A percentile compares a stretch with the other conserved stretches of the same genome.
These are phyloP conservation scores for Morpho achilles DNA, from an alignment of 2,888 invertebrate species.

Conservation along the genomic window DNA sequence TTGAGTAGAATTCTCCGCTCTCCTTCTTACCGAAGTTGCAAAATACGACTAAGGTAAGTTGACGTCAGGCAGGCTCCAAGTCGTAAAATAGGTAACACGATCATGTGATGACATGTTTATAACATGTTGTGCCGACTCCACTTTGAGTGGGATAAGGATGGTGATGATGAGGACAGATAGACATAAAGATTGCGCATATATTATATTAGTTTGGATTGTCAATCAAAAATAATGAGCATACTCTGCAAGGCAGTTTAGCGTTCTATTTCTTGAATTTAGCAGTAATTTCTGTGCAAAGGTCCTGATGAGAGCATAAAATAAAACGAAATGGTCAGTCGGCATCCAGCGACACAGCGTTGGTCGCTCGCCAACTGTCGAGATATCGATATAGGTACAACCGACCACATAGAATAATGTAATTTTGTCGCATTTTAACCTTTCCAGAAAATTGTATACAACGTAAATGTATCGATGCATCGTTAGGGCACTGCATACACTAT, in stretches of 20 bases:
- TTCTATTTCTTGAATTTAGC: slow-evolving; percentile 33
- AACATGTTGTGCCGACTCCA: too few species aligned
- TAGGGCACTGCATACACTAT: slow-evolving; percentile 22
- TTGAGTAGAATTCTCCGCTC: too few species aligned
- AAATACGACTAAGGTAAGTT: too few species aligned
- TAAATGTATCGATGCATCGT: slow-evolving; percentile 21
- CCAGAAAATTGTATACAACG: slow-evolving; percentile 12
- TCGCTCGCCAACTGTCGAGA: slow-evolving; percentile 59
- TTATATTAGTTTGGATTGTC: too few species aligned
- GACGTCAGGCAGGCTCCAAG: too few species aligned
- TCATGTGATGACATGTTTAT: too few species aligned
- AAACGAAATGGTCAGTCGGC: slow-evolving; percentile 59
- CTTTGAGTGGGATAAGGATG: too few species aligned
- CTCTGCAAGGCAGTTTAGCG: slow-evolving; percentile 22
- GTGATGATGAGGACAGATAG: too few species aligned
- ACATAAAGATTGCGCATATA: neutral
- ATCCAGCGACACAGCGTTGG: slow-evolving; percentile 64
- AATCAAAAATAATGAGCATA: slow-evolving; percentile 19
- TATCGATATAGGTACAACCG: slow-evolving; percentile 22
- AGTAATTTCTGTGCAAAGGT: slow-evolving; percentile 56
- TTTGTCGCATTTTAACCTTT: slow-evolving; percentile 12
- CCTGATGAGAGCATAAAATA: slow-evolving; percentile 72
- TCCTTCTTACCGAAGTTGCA: too few species aligned
- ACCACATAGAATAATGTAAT: slow-evolving; percentile 9
- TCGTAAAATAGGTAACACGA: too few species aligned